These are phyloP conservation scores for Florisuga fusca DNA, from an alignment of 2,797 vertebrate genomes.

Conservation along the genomic window DNA sequence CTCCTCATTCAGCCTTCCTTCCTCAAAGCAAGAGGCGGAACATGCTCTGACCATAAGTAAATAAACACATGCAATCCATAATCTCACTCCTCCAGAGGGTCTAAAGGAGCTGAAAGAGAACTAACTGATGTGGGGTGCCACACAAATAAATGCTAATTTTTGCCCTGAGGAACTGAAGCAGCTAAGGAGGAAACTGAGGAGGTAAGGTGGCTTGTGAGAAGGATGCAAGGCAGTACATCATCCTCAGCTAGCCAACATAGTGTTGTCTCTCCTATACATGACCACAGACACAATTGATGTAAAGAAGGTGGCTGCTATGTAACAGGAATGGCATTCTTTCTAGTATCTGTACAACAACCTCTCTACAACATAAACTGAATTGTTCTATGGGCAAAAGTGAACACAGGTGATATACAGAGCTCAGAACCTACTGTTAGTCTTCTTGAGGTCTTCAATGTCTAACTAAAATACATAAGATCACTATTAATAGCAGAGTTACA, in stretches of 20 bases:
- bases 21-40: neutral
- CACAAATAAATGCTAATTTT: neutral
- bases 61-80: neutral
- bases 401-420: neutral
- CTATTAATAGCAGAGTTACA: neutral
- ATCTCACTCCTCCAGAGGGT: neutral
- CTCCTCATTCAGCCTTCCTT: neutral
- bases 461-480: neutral
- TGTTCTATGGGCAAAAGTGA: neutral
- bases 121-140: neutral
- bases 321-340: neutral
- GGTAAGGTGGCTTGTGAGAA: neutral
- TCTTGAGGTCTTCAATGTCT: neutral
- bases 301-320: neutral
- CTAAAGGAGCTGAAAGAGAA: neutral
- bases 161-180: neutral
- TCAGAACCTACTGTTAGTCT: neutral
- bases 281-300: neutral
- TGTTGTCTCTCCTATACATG: neutral
- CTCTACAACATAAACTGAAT: neutral
- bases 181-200: neutral
- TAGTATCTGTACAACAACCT: neutral
- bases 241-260: neutral
- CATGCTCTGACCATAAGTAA: neutral
- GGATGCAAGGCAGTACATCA: neutral